Conservation (phyloP, 2,888 invertebrate genomes). For the Imbricaverruca yamaguchii region DNA sequence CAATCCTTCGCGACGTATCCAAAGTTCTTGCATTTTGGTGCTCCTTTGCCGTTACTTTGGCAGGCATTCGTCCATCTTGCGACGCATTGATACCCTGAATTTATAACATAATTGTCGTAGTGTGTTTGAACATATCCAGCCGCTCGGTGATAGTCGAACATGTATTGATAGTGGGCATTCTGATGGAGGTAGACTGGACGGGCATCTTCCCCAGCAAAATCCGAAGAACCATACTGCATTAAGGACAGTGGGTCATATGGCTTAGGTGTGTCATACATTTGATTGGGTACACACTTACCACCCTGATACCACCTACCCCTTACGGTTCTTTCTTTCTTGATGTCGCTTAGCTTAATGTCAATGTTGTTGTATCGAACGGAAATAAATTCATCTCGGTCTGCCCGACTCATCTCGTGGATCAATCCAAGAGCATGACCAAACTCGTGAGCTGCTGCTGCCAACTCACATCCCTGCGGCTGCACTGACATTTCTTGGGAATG, state of each 20-base stretch:
- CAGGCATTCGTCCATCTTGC: neutral
- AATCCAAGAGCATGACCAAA: neutral
- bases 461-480: neutral
- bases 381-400: neutral
- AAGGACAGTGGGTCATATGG: neutral
- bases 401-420: neutral
- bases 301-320: neutral
- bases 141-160: neutral
- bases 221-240: constrained; percentile 2
- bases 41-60: neutral
- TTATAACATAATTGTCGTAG: neutral
- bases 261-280: neutral
- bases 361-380: neutral
- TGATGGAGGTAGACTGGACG: neutral
- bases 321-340: neutral
- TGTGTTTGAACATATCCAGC: neutral
- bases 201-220: neutral
- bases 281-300: neutral
- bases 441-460: constrained; percentile 6
- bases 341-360: neutral
- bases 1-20: neutral
- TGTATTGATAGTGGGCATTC: neutral
- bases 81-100: neutral
- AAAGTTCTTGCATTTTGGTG: neutral
- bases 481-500: neutral